These are phyloP conservation scores for Leptocoma aspasia DNA, from an alignment of 2,113 vertebrate species.

Conservation along the genomic window DNA sequence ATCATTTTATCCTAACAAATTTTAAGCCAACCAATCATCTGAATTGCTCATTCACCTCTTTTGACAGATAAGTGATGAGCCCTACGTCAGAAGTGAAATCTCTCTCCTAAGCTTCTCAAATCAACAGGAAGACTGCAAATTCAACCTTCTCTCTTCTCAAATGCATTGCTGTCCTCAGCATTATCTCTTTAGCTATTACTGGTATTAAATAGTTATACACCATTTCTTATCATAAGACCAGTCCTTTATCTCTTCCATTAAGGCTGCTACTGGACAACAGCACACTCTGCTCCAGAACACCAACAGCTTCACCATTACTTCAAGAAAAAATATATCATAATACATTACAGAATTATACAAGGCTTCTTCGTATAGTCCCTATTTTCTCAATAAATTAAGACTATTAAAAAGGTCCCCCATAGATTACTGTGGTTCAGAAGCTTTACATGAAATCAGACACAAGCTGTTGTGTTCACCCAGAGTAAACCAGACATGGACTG, in stretches of 20 bases:
- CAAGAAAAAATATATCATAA: background rate
- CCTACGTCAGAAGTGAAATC: conserved; percentile 25
- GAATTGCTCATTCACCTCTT: conserved; percentile 47
- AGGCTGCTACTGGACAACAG: background rate
- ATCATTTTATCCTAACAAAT: conserved; percentile 44
- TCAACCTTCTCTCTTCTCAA: background rate
- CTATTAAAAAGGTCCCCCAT: accelerated
- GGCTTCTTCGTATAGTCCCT: background rate
- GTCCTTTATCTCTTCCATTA: background rate
- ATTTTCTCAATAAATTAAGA: background rate
- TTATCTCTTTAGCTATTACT: background rate
- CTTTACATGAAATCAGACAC: background rate
- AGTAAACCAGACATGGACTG: background rate
- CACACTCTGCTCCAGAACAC: background rate
- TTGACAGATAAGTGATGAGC: conserved; percentile 30
- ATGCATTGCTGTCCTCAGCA: background rate
- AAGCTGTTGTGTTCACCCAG: background rate
- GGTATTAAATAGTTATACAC: background rate
- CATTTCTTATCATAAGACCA: background rate
- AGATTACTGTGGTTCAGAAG: background rate
- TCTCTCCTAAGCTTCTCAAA: background rate
- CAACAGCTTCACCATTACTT: background rate
- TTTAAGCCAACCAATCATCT: conserved; percentile 43
- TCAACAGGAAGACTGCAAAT: conserved; percentile 23
- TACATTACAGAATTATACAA: background rate